Evolutionary conservation across 2,797 vertebrate species (phyloP).

Genomic region (Catostomus latipinnis): DNA sequence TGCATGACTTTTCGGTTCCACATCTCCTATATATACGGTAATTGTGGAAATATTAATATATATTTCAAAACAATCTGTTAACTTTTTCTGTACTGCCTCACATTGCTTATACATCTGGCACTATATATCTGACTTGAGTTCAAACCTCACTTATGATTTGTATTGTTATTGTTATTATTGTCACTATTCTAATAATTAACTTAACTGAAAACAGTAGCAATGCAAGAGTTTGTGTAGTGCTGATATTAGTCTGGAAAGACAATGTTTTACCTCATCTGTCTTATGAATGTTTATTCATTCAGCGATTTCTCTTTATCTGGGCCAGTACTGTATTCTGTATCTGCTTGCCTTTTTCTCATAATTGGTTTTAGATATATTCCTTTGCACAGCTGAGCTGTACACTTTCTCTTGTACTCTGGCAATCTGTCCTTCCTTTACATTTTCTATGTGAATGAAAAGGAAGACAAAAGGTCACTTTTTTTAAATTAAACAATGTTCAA

Average conservation of each 20-base stretch:
- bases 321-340: constrained; percentile 40
- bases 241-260: constrained; percentile 19
- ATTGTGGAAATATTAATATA: constrained; percentile 14
- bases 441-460: constrained; percentile 43
- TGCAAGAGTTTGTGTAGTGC: constrained; percentile 41
- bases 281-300: constrained; percentile 21
- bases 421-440: constrained; percentile 31
- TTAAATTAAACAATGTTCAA: constrained; percentile 50
- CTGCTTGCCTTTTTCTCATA: constrained; percentile 11
- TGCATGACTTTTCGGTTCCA: constrained; percentile 18
- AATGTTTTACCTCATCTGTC: constrained; percentile 20
- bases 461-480: constrained; percentile 45
- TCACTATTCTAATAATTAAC: constrained; percentile 32
- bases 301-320: constrained; percentile 5
- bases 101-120: constrained; percentile 3
- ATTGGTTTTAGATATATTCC: neutral
- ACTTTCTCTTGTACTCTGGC: constrained; percentile 37
- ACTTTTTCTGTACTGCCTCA: constrained; percentile 2
- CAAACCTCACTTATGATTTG: constrained; percentile 13
- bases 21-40: constrained; percentile 12
- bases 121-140: constrained; percentile 28
- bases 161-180: constrained; percentile 22
- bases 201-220: constrained; percentile 47
- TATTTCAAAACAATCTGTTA: neutral
- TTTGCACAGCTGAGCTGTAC: constrained; percentile 23